Evolutionary conservation across 2,888 invertebrate species (phyloP), one percentile per base, ranked within the genome.

Genomic region (Meliscaeva auricollis): DNA sequence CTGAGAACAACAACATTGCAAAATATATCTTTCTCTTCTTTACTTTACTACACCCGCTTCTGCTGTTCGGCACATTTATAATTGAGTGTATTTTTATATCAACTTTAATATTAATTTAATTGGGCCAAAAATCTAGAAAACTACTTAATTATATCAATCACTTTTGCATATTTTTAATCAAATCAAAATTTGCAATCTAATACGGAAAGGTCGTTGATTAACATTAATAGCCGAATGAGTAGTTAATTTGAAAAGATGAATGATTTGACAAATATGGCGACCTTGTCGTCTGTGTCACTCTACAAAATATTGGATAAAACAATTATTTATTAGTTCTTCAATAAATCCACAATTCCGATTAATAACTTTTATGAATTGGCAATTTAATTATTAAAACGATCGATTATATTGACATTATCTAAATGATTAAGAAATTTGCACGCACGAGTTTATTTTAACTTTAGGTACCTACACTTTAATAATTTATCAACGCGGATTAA

Each of bases 221-320:
- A n/a, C n/a, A n/a, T n/a, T n/a, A n/a, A n/a, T n/a, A n/a, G n/a
- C n/a, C n/a, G n/a, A 38, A 35, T 11, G 0, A 6, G 8, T 13
- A 6, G 7, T 38, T 38, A 7, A 20, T 22, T 35, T n/a, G n/a
- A n/a, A n/a, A n/a, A n/a, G 60, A 38, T 38, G 9, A 22, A 60
- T 41, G 32, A 54, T 64, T 66, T 9, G 66, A 32, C 32, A 66
- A 66, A 66, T 9, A 66, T 66, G 66, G 66, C 66, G 46, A 66
- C 66, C 66, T 66, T 66, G 35, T 3, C 15, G 30, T 17, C 56
- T 32, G 17, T 35, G 13, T 17, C 48, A 9, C 20, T 15, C 13
- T 5, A 11, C 4, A 4, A 50, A 20, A 17, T 62, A 3, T 48
- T 20, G n/a, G 2, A 62, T 22, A 30, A 56, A 41, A 7, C 11